phyloP scores from a whole-genome alignment of 2,797 vertebrate species.

The Naso thynnoides region DNA sequence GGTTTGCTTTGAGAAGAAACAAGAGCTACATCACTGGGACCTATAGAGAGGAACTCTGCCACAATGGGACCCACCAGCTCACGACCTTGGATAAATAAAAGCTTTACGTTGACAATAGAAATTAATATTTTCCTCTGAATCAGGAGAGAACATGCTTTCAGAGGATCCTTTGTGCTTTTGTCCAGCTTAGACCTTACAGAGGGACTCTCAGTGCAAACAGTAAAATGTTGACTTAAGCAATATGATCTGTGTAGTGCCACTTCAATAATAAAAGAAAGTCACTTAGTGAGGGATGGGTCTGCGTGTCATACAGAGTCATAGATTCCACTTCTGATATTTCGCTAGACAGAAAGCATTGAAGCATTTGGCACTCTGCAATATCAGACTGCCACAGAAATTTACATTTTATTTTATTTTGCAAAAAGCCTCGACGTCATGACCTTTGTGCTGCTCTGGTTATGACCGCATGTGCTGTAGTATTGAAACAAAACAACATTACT shows the following conservation, averaged over 20 bases:
- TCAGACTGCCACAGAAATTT: neutral
- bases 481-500: too few relatives aligned
- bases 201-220: slow-evolving; percentile 23
- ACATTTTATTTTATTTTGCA: neutral
- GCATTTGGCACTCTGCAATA: neutral
- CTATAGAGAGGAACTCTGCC: neutral
- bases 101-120: neutral
- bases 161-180: neutral
- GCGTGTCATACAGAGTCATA: too few relatives aligned
- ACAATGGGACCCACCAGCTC: neutral
- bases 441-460: neutral
- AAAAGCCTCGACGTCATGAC: neutral
- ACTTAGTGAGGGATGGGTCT: neutral
- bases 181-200: neutral
- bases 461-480: neutral
- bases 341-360: neutral
- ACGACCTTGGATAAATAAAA: neutral
- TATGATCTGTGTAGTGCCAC: neutral
- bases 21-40: neutral
- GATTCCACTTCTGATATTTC: too few relatives aligned
- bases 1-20: neutral
- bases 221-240: slow-evolving; percentile 34
- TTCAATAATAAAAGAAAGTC: slow-evolving; percentile 5
- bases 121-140: neutral
- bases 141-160: neutral